These are phyloP conservation scores for Nasua narica DNA, from an alignment of 2,797 vertebrate species.

Conservation along the genomic window DNA sequence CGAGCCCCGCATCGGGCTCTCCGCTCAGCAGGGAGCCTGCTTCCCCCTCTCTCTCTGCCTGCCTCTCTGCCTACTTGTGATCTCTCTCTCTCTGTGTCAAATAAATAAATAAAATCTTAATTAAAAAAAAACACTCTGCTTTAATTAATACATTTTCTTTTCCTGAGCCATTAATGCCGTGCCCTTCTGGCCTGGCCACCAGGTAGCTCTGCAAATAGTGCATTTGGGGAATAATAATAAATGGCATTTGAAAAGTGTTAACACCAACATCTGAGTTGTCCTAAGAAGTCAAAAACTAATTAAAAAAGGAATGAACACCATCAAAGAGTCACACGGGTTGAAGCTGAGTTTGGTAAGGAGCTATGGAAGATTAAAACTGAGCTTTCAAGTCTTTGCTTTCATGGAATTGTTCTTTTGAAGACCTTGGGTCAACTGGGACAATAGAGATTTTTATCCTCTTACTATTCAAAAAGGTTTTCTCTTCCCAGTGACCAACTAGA, in stretches of 20 bases:
- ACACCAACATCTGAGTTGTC: neutral
- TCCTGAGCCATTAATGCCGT: conserved; percentile 5
- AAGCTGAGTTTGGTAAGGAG: neutral
- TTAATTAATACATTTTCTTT: conserved; percentile 21
- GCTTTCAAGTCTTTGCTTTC: neutral
- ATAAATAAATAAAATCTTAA: too few relatives aligned
- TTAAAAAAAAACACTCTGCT: neutral
- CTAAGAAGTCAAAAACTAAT: neutral
- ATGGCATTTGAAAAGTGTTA: neutral
- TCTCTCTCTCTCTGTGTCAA: too few relatives aligned
- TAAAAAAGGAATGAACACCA: neutral
- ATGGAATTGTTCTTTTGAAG: neutral
- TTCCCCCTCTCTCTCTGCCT: too few relatives aligned
- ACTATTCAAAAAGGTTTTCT: neutral
- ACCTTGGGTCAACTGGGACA: neutral
- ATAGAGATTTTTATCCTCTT: neutral
- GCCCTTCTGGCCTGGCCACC: neutral
- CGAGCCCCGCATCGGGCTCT: too few relatives aligned
- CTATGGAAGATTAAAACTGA: neutral
- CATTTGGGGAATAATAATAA: neutral
- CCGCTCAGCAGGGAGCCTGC: too few relatives aligned
- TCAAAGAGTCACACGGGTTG: neutral
- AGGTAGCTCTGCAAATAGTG: neutral
- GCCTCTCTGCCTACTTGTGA: too few relatives aligned
- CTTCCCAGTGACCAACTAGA: neutral